Evolutionary conservation across 2,113 vertebrate species (phyloP).

Genomic region (Oenanthe oenanthe): DNA sequence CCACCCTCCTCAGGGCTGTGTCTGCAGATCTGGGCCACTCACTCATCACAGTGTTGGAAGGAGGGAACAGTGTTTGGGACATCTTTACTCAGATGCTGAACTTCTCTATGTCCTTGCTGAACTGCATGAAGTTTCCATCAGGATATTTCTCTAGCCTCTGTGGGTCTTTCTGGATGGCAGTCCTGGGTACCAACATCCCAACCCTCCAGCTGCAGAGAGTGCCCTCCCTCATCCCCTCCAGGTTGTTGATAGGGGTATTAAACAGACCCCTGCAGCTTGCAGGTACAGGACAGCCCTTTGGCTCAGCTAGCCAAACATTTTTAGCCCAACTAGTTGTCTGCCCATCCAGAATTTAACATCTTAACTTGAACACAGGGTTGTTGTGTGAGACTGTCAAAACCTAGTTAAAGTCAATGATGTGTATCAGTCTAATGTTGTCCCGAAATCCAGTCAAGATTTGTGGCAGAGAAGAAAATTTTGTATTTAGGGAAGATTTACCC

Average conservation of each 20-base stretch:
- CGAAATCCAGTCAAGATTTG: neutral
- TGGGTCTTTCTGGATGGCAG: neutral
- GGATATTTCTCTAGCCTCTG: neutral
- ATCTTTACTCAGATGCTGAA: neutral
- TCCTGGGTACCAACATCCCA: neutral
- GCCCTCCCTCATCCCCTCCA: neutral
- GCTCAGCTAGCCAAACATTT: neutral
- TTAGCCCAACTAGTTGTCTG: neutral
- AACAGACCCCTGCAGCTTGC: neutral
- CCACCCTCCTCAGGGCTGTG: neutral
- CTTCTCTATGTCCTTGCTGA: neutral
- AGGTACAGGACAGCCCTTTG: neutral
- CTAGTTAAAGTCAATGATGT: neutral
- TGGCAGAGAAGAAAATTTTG: neutral
- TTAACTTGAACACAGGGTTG: neutral
- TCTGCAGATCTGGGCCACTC: neutral
- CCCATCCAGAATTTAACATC: neutral
- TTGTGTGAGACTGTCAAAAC: neutral
- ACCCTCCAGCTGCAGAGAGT: neutral
- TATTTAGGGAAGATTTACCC: neutral
- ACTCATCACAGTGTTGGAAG: accelerated
- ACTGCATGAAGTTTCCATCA: neutral
- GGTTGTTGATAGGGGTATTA: neutral
- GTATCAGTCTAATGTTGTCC: neutral
- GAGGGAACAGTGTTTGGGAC: neutral